Evolutionary conservation across 2,113 vertebrate species (phyloP).

Genomic region (Sapayoa aenigma): DNA sequence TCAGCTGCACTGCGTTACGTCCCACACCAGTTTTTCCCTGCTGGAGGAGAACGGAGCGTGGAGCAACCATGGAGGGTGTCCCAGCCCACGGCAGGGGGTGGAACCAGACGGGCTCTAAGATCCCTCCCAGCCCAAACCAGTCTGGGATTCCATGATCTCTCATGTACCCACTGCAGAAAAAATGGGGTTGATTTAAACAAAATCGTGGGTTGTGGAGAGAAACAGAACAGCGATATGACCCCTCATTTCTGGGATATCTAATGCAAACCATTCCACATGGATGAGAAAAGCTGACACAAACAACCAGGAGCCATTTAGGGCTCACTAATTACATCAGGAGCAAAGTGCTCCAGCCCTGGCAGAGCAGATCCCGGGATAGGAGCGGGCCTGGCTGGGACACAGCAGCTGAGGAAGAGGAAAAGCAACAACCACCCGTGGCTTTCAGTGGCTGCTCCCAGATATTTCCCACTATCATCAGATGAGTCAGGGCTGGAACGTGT

Average conservation of each 20-base stretch:
- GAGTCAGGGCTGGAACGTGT: background rate
- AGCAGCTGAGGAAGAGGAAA: background rate
- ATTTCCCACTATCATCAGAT: background rate
- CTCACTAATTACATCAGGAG: background rate
- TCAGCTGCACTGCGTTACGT: background rate
- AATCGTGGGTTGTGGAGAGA: background rate
- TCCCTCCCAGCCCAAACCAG: background rate
- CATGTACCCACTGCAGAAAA: background rate
- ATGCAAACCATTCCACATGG: background rate
- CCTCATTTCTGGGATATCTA: background rate
- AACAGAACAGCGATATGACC: rapidly evolving
- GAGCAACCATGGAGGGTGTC: background rate
- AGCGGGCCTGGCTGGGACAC: background rate
- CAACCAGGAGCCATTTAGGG: background rate
- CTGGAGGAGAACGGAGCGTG: background rate
- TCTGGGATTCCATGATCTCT: background rate
- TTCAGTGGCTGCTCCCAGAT: background rate
- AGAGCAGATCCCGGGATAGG: background rate
- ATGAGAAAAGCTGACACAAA: background rate
- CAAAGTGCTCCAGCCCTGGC: background rate
- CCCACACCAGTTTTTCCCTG: background rate
- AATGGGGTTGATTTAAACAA: background rate
- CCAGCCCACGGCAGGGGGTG: background rate
- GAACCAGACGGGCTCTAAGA: background rate
- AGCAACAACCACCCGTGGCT: background rate